Evolutionary conservation across 2,888 invertebrate genomes (phyloP), one percentile per base, ranked within the genome.

Genomic region (Tiphia femorata): DNA sequence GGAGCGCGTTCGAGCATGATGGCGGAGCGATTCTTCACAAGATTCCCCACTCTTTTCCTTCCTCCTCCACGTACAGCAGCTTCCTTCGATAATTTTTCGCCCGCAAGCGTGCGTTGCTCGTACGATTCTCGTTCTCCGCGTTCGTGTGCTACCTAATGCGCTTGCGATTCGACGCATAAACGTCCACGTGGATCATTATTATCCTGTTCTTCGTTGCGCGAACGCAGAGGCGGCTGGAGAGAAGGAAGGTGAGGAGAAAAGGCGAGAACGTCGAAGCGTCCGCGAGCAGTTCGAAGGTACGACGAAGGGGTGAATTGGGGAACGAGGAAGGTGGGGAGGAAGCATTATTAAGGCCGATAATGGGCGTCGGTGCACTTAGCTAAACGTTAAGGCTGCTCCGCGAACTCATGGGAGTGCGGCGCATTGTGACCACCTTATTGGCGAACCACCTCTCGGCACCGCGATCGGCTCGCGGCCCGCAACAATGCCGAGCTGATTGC

Each of bases 1-100:
- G 69, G 69, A 62, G 72, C 52, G 72, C 73, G 69, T 61, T 81
- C 75, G 65, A 79, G 73, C 76, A 78, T 76, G 72, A 80, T 81
- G 80, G 80, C 79, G 79, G 77, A 33, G 33, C 2, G n/a, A 33
- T 12, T 1, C 1, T 33, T 33, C 8, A n/a, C n/a, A 1, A n/a
- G 12, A 7, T 33, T 33, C 14, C n/a, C 33, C 2, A 29, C 8
- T 6, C 14, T 33, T 33, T 33, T 33, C 1, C 10, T 33, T 14
- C 5, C 12, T n/a, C 33, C 4, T 33, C 8, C 3, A 2, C 10
- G 2, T 6, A 29, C 5, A 3, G 29, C n/a, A n/a, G n/a, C n/a
- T n/a, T n/a, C n/a, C n/a, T n/a, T n/a, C n/a, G n/a, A n/a, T n/a
- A n/a, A n/a, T n/a, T n/a, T n/a, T n/a, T n/a, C n/a, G n/a, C n/a